phyloP scores from a whole-genome alignment of 2,797 vertebrate species.

The Rhinophrynus dorsalis region DNA sequence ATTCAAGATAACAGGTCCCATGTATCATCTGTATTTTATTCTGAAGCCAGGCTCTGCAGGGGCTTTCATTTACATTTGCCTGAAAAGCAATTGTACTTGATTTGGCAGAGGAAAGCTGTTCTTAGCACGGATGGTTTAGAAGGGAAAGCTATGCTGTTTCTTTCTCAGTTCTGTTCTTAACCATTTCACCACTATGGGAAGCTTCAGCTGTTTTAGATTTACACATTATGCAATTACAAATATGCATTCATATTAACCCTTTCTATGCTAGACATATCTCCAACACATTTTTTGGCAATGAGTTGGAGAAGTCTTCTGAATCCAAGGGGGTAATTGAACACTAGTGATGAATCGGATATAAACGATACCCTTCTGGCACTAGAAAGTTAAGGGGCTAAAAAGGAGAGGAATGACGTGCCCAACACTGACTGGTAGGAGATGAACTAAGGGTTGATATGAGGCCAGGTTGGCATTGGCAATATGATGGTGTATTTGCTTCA shows the following conservation, averaged over 20 bases:
- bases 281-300: too few species aligned
- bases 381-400: too few species aligned
- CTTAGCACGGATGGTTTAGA: neutral
- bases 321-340: too few species aligned
- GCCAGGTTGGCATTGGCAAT: too few species aligned
- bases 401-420: too few species aligned
- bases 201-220: neutral
- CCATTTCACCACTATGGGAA: neutral
- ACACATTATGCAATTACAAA: neutral
- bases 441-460: too few species aligned
- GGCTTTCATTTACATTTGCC: slow-evolving; percentile 46
- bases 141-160: slow-evolving; percentile 22
- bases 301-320: too few species aligned
- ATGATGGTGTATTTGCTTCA: too few species aligned
- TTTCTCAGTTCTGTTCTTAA: neutral
- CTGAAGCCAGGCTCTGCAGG: slow-evolving; percentile 34
- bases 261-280: too few species aligned
- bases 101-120: slow-evolving; percentile 38
- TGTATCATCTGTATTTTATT: slow-evolving; percentile 35
- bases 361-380: too few species aligned
- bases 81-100: slow-evolving; percentile 40
- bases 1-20: slow-evolving; percentile 32
- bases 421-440: too few species aligned
- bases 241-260: neutral
- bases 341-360: too few species aligned